phyloP scores from a whole-genome alignment of 2,888 invertebrate genomes.

The Lampropteryx suffumata region DNA sequence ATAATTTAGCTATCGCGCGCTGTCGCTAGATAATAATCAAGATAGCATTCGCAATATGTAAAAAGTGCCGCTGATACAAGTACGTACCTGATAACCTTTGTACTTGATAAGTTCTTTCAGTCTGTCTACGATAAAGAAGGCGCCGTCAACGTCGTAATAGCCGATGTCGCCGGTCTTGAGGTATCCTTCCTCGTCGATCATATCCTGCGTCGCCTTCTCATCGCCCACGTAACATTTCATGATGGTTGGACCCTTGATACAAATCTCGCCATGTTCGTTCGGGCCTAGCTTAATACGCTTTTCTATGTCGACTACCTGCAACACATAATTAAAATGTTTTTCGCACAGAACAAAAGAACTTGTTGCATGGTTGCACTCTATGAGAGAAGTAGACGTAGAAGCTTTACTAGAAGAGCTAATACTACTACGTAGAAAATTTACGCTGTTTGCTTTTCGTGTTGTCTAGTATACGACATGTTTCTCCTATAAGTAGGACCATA shows the following conservation, averaged over 20 bases:
- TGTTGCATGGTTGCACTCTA: too few relatives aligned
- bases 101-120: conserved; percentile 69
- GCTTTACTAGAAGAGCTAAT: too few relatives aligned
- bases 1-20: too few relatives aligned
- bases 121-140: conserved; percentile 63
- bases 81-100: conserved; percentile 76
- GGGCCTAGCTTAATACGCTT: conserved; percentile 43
- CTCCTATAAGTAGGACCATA: too few relatives aligned
- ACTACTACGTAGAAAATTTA: too few relatives aligned
- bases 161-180: conserved; percentile 67
- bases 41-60: too few relatives aligned
- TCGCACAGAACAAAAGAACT: too few relatives aligned
- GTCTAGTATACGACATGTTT: too few relatives aligned
- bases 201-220: conserved; percentile 40
- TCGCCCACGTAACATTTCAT: conserved; percentile 42
- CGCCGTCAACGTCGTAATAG: conserved; percentile 64
- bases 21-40: too few relatives aligned
- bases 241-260: conserved; percentile 50
- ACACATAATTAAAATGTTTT: background rate
- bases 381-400: too few relatives aligned
- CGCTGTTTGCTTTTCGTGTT: too few relatives aligned
- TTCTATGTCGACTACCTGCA: conserved; percentile 58
- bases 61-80: too few relatives aligned
- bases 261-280: conserved; percentile 48
- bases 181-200: conserved; percentile 59